Base-by-base conservation (phyloP, 2,113 vertebrate genomes). In the Anser cygnoides region DNA sequence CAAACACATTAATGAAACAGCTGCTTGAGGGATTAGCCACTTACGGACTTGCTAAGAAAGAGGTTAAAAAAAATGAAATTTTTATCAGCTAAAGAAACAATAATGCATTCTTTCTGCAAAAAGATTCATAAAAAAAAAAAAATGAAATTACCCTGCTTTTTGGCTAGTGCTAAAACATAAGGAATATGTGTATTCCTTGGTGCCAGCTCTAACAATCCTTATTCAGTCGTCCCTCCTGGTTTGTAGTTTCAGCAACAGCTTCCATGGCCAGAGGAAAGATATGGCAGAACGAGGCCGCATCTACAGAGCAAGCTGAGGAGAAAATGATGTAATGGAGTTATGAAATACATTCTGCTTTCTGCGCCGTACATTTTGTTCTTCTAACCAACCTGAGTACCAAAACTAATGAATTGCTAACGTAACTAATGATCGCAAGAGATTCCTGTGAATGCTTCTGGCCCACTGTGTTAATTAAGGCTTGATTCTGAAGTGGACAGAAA, bases 391-490 rank as follows among this genome's bases (percentile, higher is more conserved):
- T 12, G 13, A 86, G 67, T 25, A 84, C 61, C 66, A 75, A 93
- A 93, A 81, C 18, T 59, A 93, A 95, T 54, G 41, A 94, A 92
- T 8, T 43, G 67, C 70, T 89, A 92, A 84, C 7, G 10, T 39
- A 82, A 95, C 76, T 39, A 78, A 67, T 66, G 44, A 70, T 79
- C 92, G 76, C 85, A 91, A 67, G 82, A 85, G 66, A 84, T 67
- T 67, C 21, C 66, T 19, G 3, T 50, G 10, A 92, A 92, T 59
- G 44, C n/a, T 95, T 89, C 92, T 54, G 50, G 73, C 9, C 73
- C 21, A 44, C 39, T 93, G 54, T 71, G 43, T 75, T 96, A 91
- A 95, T 95, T 95, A 90, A 79, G 63, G 49, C 71, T 89, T n/a
- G 57, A 94, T 93, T 95, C 89, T 84, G 81, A 86, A 91, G 46